Evolutionary conservation across 2,888 invertebrate genomes (phyloP), one percentile per base, ranked within the genome.

Genomic region (Napeogenes sylphis): DNA sequence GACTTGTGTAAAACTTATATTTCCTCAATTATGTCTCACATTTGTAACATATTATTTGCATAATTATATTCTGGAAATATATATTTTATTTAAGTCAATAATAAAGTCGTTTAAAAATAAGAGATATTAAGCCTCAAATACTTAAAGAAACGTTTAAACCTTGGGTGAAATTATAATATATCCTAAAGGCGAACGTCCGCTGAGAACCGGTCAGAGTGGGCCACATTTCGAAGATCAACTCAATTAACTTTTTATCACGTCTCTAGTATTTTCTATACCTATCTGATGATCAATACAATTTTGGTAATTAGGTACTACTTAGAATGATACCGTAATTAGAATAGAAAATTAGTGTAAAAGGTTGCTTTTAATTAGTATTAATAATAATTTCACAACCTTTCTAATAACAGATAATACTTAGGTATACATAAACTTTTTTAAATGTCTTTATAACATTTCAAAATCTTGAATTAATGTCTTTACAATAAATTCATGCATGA

Each of bases 401-500:
- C 4, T 35, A 35, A 2, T 35, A 5, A 35, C 6, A 35, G 4
- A 35, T 5, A 35, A 35, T 35, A 35, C 6, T 35, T 35, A 6
- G 6, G 35, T 35, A 35, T 35, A 21, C 21, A 35, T 2, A 35
- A 35, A 35, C 6, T 35, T 35, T 6, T 35, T 58, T 12, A 21
- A 46, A 55, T 53, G 32, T 38, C 56, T 14, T 32, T 56, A 38
- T n/a, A 55, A 61, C 58, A 56, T 61, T 42, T 6, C 8, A 42
- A 0, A 42, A 42, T 42, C 8, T 10, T 42, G 12, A 42, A 42
- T 8, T 42, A 68, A 63, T 55, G 54, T 67, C 64, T 65, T 63
- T 14, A 56, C 53, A 76, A 77, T 81, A 73, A 83, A 77, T 85
- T 84, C 75, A 84, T 76, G 88, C 85, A 79, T 77, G 85, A 90